Evolutionary conservation across 35 echinoderm and acorn worm genomes (phyloP).

Genomic region (Patiria miniata): DNA sequence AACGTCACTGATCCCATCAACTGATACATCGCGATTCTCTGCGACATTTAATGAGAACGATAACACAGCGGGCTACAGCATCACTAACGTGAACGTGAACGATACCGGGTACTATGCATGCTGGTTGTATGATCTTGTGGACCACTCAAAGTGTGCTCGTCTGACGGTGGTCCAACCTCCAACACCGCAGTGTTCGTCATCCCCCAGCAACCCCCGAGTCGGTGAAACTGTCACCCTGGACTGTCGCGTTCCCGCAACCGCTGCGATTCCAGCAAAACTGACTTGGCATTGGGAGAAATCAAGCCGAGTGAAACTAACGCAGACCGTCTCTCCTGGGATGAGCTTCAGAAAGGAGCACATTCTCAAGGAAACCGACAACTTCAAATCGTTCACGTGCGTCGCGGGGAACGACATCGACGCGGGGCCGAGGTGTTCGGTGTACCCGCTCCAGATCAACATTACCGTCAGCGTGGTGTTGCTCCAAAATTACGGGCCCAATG

Average conservation of each 20-base stretch:
- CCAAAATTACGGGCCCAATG: neutral
- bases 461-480: neutral
- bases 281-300: neutral
- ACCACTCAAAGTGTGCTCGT: neutral
- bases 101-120: neutral
- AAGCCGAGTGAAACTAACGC: neutral
- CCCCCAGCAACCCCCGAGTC: neutral
- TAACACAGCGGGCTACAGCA: neutral
- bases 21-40: neutral
- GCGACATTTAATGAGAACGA: neutral
- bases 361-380: neutral
- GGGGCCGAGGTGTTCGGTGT: neutral
- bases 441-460: neutral
- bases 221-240: neutral
- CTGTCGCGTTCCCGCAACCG: neutral
- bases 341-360: neutral
- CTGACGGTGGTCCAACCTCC: neutral
- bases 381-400: neutral
- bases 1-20: neutral
- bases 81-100: neutral
- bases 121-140: neutral
- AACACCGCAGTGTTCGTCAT: neutral
- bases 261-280: neutral
- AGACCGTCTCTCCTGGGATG: neutral
- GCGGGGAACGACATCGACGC: neutral